Evolutionary conservation across 2,113 vertebrate species (phyloP).

Genomic region (Acanthisitta chloris): DNA sequence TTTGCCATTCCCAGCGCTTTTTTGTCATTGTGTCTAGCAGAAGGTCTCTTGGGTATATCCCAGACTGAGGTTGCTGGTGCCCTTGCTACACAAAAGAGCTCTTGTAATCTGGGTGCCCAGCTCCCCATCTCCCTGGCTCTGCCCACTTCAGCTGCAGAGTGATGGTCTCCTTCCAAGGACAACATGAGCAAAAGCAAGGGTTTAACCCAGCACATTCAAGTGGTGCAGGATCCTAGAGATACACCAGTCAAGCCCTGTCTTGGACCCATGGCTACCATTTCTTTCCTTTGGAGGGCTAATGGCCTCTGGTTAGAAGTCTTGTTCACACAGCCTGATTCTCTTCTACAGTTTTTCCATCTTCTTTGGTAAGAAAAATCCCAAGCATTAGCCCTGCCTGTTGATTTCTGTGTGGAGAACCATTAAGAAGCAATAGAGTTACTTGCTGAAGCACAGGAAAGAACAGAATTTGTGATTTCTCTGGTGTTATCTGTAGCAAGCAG

Average conservation of each 20-base stretch:
- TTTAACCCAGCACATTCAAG: background rate
- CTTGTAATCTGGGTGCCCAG: background rate
- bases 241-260: background rate
- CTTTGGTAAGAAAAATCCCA: background rate
- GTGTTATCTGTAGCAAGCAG: slow-evolving; percentile 48
- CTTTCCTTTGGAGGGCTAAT: background rate
- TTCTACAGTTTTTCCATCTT: background rate
- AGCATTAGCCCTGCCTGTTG: background rate
- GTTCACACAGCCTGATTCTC: background rate
- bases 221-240: background rate
- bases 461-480: background rate
- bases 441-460: background rate
- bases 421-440: slow-evolving; percentile 5
- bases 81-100: background rate
- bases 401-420: background rate
- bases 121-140: background rate
- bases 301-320: background rate
- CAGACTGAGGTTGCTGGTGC: background rate
- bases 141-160: background rate
- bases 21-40: background rate
- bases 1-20: background rate
- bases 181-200: background rate
- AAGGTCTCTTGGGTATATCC: background rate
- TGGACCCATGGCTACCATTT: background rate
- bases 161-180: background rate